Conservation (phyloP, 2,113 vertebrate genomes). For the Phalacrocorax pelagicus region DNA sequence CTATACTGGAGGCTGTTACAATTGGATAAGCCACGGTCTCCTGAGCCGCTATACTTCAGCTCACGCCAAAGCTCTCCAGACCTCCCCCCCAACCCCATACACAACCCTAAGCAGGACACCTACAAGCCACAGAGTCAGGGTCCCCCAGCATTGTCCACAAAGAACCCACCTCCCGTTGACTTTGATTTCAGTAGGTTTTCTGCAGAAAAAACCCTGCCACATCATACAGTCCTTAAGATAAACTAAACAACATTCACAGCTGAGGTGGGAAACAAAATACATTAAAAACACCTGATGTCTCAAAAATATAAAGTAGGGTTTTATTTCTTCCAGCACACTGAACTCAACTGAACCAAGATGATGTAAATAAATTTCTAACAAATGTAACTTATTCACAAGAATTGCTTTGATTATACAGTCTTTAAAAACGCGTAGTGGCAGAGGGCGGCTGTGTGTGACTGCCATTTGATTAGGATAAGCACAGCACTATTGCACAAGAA, state of each 20-base stretch:
- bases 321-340: neutral
- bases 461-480: neutral
- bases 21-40: rapidly evolving
- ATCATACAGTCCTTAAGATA: neutral
- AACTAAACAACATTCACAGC: neutral
- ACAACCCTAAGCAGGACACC: neutral
- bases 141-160: neutral
- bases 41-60: neutral
- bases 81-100: too few relatives aligned
- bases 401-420: neutral
- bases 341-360: neutral
- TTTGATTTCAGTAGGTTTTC: neutral
- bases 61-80: neutral
- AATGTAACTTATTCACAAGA: neutral
- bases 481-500: neutral
- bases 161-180: neutral
- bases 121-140: rapidly evolving
- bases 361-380: neutral
- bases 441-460: neutral
- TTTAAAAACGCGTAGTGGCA: neutral
- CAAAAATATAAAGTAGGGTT: neutral
- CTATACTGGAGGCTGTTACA: neutral
- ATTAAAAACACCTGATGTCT: neutral
- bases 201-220: neutral
- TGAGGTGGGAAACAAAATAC: neutral